Conservation (phyloP, 2,888 invertebrate species). For the Mesoligia furuncula region DNA sequence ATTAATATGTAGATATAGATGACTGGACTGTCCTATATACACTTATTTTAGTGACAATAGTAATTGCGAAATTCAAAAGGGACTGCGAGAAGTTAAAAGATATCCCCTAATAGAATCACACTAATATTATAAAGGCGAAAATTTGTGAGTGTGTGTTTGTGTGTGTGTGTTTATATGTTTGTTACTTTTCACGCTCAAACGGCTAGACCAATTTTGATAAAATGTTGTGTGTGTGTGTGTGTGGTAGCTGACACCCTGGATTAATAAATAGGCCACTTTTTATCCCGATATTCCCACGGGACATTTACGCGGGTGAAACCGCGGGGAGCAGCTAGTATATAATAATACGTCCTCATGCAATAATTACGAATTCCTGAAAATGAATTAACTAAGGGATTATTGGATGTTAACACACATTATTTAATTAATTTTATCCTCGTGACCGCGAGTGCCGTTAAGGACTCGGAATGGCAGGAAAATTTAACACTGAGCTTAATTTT, state of each 20-base stretch:
- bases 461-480: conserved; percentile 34
- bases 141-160: too few species aligned
- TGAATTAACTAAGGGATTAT: conserved; percentile 46
- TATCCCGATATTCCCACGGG: too few species aligned
- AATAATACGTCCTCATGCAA: conserved; percentile 5
- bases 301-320: too few species aligned
- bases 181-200: too few species aligned
- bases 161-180: too few species aligned
- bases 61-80: neutral
- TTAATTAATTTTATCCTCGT: conserved; percentile 52
- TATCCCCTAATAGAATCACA: conserved; percentile 7
- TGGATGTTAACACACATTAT: conserved; percentile 55
- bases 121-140: too few species aligned
- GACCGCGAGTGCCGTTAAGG: conserved; percentile 47
- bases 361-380: conserved; percentile 29
- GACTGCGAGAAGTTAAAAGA: neutral
- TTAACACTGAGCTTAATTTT: conserved; percentile 40
- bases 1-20: neutral
- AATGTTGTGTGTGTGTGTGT: too few species aligned
- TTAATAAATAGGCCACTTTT: too few species aligned
- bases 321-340: too few species aligned
- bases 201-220: too few species aligned
- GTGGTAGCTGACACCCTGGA: too few species aligned
- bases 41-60: neutral
- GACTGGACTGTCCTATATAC: neutral